phyloP scores from a whole-genome alignment of 2,888 invertebrate species.

The Perizoma flavofasciatum region DNA sequence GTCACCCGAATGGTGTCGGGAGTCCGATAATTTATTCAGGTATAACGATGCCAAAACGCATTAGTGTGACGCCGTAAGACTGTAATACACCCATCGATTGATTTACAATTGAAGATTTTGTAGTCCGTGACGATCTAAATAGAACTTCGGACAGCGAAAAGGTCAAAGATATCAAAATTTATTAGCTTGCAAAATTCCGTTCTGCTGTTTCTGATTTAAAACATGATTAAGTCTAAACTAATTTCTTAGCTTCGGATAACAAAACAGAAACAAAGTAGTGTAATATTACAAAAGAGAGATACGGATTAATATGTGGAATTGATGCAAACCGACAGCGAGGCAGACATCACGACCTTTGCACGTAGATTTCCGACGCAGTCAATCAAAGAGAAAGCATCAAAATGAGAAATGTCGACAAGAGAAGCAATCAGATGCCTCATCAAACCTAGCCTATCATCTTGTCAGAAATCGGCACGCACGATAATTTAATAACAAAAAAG shows the following conservation, averaged over 20 bases:
- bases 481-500: conserved; percentile 83
- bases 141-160: conserved; percentile 29
- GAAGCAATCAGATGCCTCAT: conserved; percentile 81
- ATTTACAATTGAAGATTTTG: conserved; percentile 43
- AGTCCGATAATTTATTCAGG: conserved; percentile 47
- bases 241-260: conserved; percentile 19
- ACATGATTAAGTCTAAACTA: conserved; percentile 8
- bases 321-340: conserved; percentile 39
- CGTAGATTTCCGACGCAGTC: conserved; percentile 69
- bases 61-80: conserved; percentile 42
- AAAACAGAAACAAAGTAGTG: conserved; percentile 24
- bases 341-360: conserved; percentile 58
- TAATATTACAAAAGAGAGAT: conserved; percentile 20
- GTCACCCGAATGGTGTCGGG: conserved; percentile 42
- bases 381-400: conserved; percentile 81
- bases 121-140: conserved; percentile 39
- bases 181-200: conserved; percentile 27
- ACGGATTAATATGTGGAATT: conserved; percentile 20
- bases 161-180: conserved; percentile 35
- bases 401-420: conserved; percentile 76
- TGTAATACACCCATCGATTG: conserved; percentile 46
- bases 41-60: conserved; percentile 49
- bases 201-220: conserved; percentile 11
- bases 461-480: conserved; percentile 82
- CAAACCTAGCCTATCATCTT: conserved; percentile 82